Evolutionary conservation across 2,113 vertebrate species (phyloP), one percentile per base, ranked within the genome.

Genomic region (Gallinago jamesoni): DNA sequence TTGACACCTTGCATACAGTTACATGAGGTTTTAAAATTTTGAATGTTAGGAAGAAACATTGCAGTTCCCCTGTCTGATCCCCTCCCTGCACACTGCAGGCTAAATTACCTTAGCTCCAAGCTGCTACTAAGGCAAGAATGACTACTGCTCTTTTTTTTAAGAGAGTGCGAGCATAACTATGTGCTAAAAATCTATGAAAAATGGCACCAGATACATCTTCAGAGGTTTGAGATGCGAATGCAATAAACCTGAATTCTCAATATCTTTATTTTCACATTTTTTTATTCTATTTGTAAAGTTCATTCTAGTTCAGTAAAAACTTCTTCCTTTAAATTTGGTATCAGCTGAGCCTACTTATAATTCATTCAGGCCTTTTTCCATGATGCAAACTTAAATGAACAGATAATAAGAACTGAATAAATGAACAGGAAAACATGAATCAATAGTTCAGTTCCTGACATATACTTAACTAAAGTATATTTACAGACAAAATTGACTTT

Each of bases 221-320:
- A 73, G 89, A 94, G 57, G 53, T 95, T 89, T 90, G 55, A 79
- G 43, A 52, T 68, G 6, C 57, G 39, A 87, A 92, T 73, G 28
- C 53, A 73, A 85, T 82, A 93, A 78, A 94, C 80, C 31, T 89
- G 91, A 92, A 94, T 89, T 62, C 35, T 79, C 43, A 84, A 72
- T 28, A 66, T 56, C 22, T 87, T 30, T 76, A 76, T 92, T 94
- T 96, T 96, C 94, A 94, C 92, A 79, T 95, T 93, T 93, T 63
- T 94, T 78, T 24, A 16, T 84, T 90, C 4, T 39, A 4, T 94
- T 74, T 78, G 63, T 70, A 52, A 69, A 88, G 35, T 55, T 84
- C 31, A 43, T 91, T 84, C 83, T 88, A 89, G 62, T 87, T 45
- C 24, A 90, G 22, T 78, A 92, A 57, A 93, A 86, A 70, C 60